These are phyloP conservation scores for Ischnus inquisitorius DNA, from an alignment of 2,888 invertebrate genomes.

Conservation along the genomic window DNA sequence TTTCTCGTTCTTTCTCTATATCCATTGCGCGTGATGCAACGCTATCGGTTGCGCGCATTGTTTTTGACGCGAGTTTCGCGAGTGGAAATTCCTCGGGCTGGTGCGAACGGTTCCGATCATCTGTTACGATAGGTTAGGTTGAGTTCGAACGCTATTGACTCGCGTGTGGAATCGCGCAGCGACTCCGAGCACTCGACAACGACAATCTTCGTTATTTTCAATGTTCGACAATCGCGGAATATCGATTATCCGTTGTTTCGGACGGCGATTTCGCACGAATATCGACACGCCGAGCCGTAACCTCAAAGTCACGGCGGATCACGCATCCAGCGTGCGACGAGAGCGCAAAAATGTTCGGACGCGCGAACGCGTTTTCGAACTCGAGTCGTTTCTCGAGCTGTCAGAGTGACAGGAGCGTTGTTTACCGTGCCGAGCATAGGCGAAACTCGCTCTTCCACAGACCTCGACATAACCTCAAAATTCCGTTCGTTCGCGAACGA, in stretches of 20 bases:
- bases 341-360: background rate
- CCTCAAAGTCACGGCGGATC: slow-evolving; percentile 8
- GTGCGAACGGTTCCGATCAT: slow-evolving; percentile 1
- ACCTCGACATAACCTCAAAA: slow-evolving; percentile 9
- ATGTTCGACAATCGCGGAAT: background rate
- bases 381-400: background rate
- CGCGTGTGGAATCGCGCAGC: background rate
- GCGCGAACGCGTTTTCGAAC: background rate
- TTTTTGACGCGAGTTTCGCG: slow-evolving; percentile 3
- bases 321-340: background rate
- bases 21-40: background rate
- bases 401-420: background rate
- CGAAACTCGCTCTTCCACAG: background rate
- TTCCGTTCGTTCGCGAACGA: background rate
- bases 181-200: background rate
- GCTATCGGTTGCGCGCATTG: background rate
- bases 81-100: background rate
- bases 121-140: slow-evolving; percentile 49
- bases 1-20: background rate
- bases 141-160: background rate
- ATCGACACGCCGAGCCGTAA: slow-evolving; percentile 2
- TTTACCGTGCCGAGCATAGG: no score
- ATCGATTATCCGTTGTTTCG: background rate
- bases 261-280: background rate
- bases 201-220: background rate